Evolutionary conservation across 2,888 invertebrate genomes (phyloP), one percentile per base, ranked within the genome.

Genomic region (Aelia acuminata): DNA sequence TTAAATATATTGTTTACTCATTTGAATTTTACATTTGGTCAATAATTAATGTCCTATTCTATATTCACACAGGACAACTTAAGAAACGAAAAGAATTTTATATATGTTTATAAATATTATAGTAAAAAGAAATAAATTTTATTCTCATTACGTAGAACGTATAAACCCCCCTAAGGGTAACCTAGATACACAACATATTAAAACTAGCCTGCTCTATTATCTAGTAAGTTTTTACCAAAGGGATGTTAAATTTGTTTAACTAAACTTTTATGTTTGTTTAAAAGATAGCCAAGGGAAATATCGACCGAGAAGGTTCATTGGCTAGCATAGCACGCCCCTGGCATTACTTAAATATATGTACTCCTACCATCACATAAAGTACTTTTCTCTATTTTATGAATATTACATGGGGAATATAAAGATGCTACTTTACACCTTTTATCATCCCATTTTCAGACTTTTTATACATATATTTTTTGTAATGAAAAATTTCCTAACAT

Each of bases 261-360:
- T 35, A 70, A 57, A 70, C 63, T 70, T 70, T 70, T 70, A 31
- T 70, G 31, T 70, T 70, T 70, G 63, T 31, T n/a, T 70, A 70
- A 70, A 70, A 70, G 63, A 31, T 35, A 70, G 18, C 63, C 31
- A 10, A 35, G 8, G 31, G 35, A 70, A 70, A 70, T 70, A 70
- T 70, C 63, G 63, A 70, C 63, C 63, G 15, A 1, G 35, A 2
- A 5, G 18, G 4, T 35, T 35, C 35, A 70, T 70, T 35, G 1
- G 63, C 63, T 35, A 35, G 63, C 63, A 7, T 70, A 1, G 63
- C 63, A 70, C 63, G 63, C 35, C 35, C 31, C 1, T 70, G 63
- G 63, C 63, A 70, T 70, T 70, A 70, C 63, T 70, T 70, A 35
- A 70, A 70, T 70, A 70, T 70, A 70, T 70, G 63, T 70, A 70